Percentiles rank a stretch among this genome's conserved stretches.
phyloP scores from a whole-genome alignment of 2,888 invertebrate species.

The Drosophila picticornis region DNA sequence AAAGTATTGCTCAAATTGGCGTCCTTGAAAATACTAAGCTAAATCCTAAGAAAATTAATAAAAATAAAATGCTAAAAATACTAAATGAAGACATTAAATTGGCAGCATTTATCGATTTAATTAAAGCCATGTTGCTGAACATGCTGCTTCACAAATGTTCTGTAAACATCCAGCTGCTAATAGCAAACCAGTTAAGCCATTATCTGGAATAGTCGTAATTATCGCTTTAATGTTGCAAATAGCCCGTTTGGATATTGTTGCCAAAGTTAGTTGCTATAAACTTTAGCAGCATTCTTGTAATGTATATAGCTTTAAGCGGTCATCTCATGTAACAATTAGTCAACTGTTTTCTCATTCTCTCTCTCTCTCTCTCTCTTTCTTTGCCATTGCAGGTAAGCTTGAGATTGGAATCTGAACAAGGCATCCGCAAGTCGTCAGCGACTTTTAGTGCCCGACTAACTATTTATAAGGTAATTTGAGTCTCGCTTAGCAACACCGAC shows the following conservation, averaged over 20 bases:
- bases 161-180: not conserved
- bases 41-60: not conserved
- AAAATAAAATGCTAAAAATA: not conserved
- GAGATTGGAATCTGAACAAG: constrained; percentile 20
- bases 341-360: constrained; percentile 29
- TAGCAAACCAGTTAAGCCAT: not conserved
- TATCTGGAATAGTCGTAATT: not conserved
- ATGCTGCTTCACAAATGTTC: not conserved
- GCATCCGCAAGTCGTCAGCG: constrained; percentile 61
- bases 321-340: constrained; percentile 43
- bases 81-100: not conserved
- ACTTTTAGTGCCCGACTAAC: constrained; percentile 63
- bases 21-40: not conserved
- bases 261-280: constrained; percentile 7
- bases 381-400: constrained; percentile 60
- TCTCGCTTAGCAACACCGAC: constrained; percentile 63
- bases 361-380: constrained; percentile 11
- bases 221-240: constrained; percentile 3
- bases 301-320: constrained; percentile 21
- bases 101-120: not conserved
- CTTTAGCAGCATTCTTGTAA: constrained; percentile 8
- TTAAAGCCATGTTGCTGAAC: not conserved
- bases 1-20: not conserved
- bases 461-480: constrained; percentile 79
- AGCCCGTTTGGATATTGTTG: not conserved